Conservation (phyloP, 2,797 vertebrate species). For the Petrocephalus sullivani region DNA sequence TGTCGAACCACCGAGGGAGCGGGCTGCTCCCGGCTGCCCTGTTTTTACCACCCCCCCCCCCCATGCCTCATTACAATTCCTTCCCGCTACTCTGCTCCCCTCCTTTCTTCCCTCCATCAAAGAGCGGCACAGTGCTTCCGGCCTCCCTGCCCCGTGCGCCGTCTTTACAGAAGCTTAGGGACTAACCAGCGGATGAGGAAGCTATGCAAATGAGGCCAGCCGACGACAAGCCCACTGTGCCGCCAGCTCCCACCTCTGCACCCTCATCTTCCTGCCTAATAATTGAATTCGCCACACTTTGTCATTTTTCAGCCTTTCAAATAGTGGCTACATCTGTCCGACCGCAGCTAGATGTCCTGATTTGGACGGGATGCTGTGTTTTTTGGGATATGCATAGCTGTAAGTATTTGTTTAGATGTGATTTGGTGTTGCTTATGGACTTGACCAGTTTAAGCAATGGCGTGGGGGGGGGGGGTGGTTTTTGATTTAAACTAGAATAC, state of each 20-base stretch:
- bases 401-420: neutral
- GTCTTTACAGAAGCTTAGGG: neutral
- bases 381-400: neutral
- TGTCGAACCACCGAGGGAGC: neutral
- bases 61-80: neutral
- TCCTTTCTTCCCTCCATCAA: neutral
- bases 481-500: neutral
- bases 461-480: neutral
- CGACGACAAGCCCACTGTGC: neutral
- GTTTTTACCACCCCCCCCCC: neutral
- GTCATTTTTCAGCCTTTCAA: neutral
- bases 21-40: neutral
- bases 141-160: neutral
- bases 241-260: neutral
- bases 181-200: neutral
- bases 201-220: neutral
- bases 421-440: neutral
- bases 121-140: neutral
- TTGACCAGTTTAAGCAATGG: neutral
- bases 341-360: neutral
- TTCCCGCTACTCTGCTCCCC: neutral
- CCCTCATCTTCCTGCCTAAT: neutral
- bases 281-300: neutral
- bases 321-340: neutral
- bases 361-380: neutral